Conservation (phyloP, 2,113 vertebrate species). For the Otolemur garnettii region DNA sequence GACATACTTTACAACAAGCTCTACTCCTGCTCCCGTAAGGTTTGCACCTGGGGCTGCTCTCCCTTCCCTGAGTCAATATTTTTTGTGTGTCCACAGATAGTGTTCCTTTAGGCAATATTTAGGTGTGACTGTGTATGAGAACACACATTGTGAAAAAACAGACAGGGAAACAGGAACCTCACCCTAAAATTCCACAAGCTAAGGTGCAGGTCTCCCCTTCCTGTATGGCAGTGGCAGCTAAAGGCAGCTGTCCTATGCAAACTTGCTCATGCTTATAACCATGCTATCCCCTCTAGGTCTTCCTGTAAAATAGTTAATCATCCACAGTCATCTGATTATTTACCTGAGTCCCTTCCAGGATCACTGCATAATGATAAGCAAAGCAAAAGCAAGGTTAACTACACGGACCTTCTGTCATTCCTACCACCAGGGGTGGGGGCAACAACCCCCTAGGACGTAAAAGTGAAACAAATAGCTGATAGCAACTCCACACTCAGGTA, state of each 20-base stretch:
- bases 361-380: background rate
- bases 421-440: background rate
- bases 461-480: constrained; percentile 10
- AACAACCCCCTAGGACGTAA: background rate
- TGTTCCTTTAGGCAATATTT: constrained; percentile 51
- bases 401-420: background rate
- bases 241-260: background rate
- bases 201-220: background rate
- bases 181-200: background rate
- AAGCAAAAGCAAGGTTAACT: background rate
- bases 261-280: background rate
- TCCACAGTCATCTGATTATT: background rate
- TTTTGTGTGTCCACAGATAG: constrained; percentile 72
- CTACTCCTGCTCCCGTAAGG: constrained; percentile 38
- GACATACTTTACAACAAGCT: background rate
- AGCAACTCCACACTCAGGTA: background rate
- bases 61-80: constrained; percentile 84
- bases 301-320: background rate
- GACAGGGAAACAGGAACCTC: background rate
- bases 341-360: background rate
- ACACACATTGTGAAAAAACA: background rate
- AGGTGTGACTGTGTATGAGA: background rate
- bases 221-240: background rate
- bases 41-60: constrained; percentile 66
- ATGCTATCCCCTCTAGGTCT: background rate